Conservation (phyloP, 2,113 vertebrate species). For the Butorides virescens region DNA sequence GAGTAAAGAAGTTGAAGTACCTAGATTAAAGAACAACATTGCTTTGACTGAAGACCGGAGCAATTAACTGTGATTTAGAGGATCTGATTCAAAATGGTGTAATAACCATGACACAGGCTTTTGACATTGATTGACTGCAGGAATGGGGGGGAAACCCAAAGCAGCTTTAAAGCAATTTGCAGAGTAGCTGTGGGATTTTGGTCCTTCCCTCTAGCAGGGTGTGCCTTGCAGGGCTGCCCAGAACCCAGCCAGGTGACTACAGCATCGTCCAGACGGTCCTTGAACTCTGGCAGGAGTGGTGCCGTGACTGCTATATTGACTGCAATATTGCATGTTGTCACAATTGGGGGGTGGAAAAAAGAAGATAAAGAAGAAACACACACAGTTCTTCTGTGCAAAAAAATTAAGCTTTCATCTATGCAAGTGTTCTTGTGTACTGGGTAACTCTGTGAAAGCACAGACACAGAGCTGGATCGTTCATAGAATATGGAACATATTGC, state of each 20-base stretch:
- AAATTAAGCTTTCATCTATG: neutral
- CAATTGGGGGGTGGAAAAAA: neutral
- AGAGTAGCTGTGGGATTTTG: neutral
- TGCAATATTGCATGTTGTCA: neutral
- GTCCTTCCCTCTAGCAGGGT: neutral
- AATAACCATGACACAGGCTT: neutral
- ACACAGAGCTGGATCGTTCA: rapidly evolving
- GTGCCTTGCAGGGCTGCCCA: neutral
- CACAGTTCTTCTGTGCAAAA: neutral
- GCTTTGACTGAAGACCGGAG: neutral
- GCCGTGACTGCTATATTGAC: neutral
- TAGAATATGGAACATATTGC: neutral
- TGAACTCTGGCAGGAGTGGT: too few species aligned
- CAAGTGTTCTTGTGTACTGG: neutral
- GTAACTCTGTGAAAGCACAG: neutral
- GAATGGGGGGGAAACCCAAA: neutral
- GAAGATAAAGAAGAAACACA: neutral
- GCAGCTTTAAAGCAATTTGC: neutral
- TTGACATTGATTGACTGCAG: neutral
- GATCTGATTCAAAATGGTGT: neutral
- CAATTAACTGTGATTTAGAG: neutral
- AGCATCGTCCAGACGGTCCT: neutral
- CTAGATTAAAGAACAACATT: neutral
- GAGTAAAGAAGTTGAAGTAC: neutral
- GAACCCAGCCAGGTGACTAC: rapidly evolving